Percentiles rank a stretch among this genome's conserved stretches.
Conservation (phyloP, 2,888 invertebrate genomes). For the Caenorhabditis sp. region DNA sequence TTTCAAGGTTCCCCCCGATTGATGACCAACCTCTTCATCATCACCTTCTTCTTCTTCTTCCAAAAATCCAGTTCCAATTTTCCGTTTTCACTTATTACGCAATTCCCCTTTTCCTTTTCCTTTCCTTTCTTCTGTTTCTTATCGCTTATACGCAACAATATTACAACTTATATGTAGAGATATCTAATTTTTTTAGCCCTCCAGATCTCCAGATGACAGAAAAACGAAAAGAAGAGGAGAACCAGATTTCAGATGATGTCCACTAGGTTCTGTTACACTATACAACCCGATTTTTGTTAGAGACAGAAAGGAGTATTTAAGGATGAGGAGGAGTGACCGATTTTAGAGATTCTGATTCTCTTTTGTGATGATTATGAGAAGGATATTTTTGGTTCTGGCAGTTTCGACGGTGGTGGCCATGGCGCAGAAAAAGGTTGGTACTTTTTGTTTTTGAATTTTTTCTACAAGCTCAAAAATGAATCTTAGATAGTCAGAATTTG, state of each 20-base stretch:
- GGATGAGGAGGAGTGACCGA: slow-evolving; percentile 40
- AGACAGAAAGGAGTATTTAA: slow-evolving; percentile 42
- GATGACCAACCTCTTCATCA: too few relatives aligned
- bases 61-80: slow-evolving; percentile 34
- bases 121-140: not conserved
- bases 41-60: not conserved
- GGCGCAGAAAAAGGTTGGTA: slow-evolving; percentile 40
- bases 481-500: not conserved
- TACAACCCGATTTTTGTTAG: slow-evolving; percentile 23
- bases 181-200: slow-evolving; percentile 2
- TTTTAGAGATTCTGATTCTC: slow-evolving; percentile 36
- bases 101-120: not conserved
- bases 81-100: slow-evolving; percentile 50
- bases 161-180: not conserved
- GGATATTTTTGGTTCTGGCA: slow-evolving; percentile 17
- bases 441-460: not conserved
- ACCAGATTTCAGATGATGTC: slow-evolving; percentile 41
- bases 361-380: not conserved
- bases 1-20: too few relatives aligned
- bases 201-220: not conserved
- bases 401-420: slow-evolving; percentile 5
- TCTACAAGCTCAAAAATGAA: too few relatives aligned
- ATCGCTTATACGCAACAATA: slow-evolving; percentile 2
- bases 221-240: slow-evolving; percentile 4
- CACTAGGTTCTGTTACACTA: slow-evolving; percentile 57